Evolutionary conservation across 2,797 vertebrate genomes (phyloP).

Genomic region (Hipposideros larvatus): DNA sequence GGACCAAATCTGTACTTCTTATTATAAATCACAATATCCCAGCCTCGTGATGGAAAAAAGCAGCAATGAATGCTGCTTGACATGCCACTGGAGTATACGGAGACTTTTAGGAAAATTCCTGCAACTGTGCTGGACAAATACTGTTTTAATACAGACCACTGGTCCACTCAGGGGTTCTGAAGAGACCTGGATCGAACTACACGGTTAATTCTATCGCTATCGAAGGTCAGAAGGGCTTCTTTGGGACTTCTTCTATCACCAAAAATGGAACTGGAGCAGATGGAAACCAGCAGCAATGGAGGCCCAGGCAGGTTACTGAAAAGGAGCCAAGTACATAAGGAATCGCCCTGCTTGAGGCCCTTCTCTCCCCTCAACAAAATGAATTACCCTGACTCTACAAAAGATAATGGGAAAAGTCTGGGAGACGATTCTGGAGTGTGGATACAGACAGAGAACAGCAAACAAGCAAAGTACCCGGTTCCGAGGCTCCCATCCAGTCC

Average conservation of each 20-base stretch:
- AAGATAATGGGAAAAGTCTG: background rate
- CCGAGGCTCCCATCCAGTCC: background rate
- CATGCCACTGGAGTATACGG: background rate
- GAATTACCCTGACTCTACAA: background rate
- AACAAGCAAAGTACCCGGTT: background rate
- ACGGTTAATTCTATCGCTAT: background rate
- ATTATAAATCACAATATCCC: background rate
- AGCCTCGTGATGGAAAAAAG: background rate
- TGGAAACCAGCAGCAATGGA: background rate
- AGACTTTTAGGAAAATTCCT: background rate
- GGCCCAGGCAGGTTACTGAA: background rate
- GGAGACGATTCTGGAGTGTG: background rate
- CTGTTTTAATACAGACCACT: background rate
- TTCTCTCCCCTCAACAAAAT: background rate
- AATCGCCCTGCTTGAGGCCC: background rate
- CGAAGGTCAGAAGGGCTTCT: background rate
- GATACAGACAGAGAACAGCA: background rate
- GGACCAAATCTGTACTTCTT: background rate
- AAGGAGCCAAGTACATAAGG: background rate
- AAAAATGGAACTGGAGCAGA: background rate
- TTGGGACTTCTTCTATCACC: background rate
- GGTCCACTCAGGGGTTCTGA: background rate
- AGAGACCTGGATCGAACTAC: background rate
- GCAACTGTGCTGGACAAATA: background rate
- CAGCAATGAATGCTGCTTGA: background rate